These are phyloP conservation scores for Brachyopa scutellaris DNA, from an alignment of 2,888 invertebrate species.

Conservation along the genomic window DNA sequence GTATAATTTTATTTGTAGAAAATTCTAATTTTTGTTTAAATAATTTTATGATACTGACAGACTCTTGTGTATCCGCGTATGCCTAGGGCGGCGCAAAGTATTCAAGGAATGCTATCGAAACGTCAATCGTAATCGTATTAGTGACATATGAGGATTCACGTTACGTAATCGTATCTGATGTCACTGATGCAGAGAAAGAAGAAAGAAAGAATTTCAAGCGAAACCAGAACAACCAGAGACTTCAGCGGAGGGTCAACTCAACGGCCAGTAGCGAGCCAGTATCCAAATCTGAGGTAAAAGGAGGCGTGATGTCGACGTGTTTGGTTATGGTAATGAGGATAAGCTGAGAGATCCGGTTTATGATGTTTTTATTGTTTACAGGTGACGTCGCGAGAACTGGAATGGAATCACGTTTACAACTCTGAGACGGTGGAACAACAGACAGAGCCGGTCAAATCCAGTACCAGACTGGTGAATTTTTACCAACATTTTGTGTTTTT, in stretches of 20 bases:
- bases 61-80: no score
- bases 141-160: background rate
- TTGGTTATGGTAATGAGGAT: conserved; percentile 40
- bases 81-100: background rate
- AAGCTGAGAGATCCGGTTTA: conserved; percentile 47
- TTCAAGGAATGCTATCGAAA: background rate
- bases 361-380: conserved; percentile 51
- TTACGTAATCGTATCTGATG: no score
- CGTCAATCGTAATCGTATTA: conserved; percentile 18
- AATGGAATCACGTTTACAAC: conserved; percentile 8
- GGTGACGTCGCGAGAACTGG: conserved; percentile 26
- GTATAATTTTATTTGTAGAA: background rate
- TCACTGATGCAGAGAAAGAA: background rate
- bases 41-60: background rate
- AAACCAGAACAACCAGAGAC: conserved; percentile 11
- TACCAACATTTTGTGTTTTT: conserved; percentile 7
- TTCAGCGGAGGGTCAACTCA: conserved; percentile 21
- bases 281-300: background rate
- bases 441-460: background rate
- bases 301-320: conserved; percentile 3
- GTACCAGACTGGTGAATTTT: background rate
- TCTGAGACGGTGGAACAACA: conserved; percentile 23
- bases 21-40: background rate
- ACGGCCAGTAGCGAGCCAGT: no score
- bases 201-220: background rate